phyloP scores from a whole-genome alignment of 1,140 invertebrate species.

The Idris sp. region DNA sequence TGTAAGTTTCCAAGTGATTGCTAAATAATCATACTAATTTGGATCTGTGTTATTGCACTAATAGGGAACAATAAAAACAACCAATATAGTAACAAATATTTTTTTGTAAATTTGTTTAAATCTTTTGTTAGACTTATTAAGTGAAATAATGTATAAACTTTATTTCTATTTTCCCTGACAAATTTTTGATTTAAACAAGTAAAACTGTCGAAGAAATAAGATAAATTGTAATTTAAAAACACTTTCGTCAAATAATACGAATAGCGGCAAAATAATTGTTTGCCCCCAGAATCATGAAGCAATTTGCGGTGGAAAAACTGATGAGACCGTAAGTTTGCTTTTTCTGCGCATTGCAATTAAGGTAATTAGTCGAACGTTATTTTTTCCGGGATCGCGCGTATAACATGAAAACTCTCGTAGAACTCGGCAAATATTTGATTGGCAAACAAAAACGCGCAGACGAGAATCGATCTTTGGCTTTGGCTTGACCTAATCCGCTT shows the following conservation, averaged over 20 bases:
- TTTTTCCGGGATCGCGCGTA: constrained; percentile 20
- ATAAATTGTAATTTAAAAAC: neutral
- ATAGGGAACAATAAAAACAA: too few species aligned
- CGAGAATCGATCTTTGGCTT: constrained; percentile 47
- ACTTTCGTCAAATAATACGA: neutral
- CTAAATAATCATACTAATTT: too few species aligned
- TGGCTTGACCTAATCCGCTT: constrained; percentile 48
- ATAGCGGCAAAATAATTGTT: constrained; percentile 18
- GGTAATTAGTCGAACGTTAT: constrained; percentile 46
- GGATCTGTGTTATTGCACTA: too few species aligned
- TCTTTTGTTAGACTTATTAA: too few species aligned
- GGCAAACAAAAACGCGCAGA: constrained; percentile 57
- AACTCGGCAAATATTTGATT: constrained; percentile 53
- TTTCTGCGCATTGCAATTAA: constrained; percentile 28
- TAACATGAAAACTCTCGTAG: constrained; percentile 33
- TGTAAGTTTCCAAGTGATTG: too few species aligned
- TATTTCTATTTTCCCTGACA: too few species aligned
- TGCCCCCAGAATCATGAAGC: constrained; percentile 3
- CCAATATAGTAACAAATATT: too few species aligned
- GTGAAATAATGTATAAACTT: too few species aligned
- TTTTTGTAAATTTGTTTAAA: too few species aligned
- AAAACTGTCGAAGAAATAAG: neutral
- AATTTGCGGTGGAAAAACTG: constrained; percentile 12
- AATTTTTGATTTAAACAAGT: too few species aligned
- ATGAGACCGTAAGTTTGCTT: constrained; percentile 17